Percentiles rank a stretch among this genome's conserved stretches.
Conservation (phyloP, 2,888 invertebrate genomes). For the Micoletzkya japonica region DNA sequence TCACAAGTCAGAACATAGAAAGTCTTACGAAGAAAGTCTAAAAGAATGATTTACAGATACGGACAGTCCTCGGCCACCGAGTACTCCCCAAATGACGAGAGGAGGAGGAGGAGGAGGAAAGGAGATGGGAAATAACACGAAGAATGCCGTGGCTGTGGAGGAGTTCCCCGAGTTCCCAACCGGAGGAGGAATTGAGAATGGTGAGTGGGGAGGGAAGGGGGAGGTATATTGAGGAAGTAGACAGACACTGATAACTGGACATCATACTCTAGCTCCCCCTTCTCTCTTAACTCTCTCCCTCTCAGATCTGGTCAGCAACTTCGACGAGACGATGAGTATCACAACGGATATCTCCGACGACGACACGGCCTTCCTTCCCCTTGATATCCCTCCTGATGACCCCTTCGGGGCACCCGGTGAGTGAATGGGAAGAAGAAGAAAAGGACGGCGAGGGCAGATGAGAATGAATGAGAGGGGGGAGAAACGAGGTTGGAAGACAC, state of each 20-base stretch:
- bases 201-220: too few species aligned
- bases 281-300: neutral
- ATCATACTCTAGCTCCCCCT: neutral
- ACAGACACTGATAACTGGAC: too few species aligned
- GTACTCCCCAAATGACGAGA: conserved; percentile 1
- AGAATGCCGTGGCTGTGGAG: conserved; percentile 27
- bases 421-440: neutral
- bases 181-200: conserved; percentile 26
- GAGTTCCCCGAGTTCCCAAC: conserved; percentile 46
- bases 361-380: conserved; percentile 26
- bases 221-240: too few species aligned
- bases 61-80: conserved; percentile 4
- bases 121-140: neutral
- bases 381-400: conserved; percentile 34
- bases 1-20: neutral
- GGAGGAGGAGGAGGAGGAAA: neutral
- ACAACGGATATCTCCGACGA: conserved; percentile 35
- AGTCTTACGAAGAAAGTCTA: neutral
- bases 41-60: conserved; percentile 10
- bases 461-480: too few species aligned
- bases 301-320: conserved; percentile 20
- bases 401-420: conserved; percentile 27
- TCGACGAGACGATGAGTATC: conserved; percentile 35
- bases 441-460: neutral
- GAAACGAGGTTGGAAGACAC: too few species aligned